phyloP scores from a whole-genome alignment of 2,888 invertebrate genomes.

The Agonum fuliginosum region DNA sequence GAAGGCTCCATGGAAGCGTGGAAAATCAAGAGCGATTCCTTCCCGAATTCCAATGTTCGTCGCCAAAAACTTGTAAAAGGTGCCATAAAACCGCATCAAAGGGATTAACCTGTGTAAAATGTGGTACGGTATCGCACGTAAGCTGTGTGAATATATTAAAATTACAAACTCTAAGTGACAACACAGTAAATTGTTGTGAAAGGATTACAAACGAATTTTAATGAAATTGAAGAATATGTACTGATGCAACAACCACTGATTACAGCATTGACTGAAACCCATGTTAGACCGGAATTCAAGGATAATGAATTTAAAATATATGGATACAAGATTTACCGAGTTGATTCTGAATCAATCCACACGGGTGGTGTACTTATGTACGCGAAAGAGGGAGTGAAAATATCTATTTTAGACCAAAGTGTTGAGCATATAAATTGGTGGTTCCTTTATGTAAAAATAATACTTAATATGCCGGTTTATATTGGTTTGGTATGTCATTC shows the following conservation, averaged over 20 bases:
- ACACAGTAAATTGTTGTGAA: slow-evolving; percentile 54
- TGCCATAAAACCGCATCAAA: too few species aligned
- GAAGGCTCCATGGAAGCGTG: too few species aligned
- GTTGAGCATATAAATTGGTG: background rate
- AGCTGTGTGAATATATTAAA: too few species aligned
- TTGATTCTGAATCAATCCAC: background rate
- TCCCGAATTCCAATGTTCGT: too few species aligned
- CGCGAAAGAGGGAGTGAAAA: background rate
- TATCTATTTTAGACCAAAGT: background rate
- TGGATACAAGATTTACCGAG: background rate
- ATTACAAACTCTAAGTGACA: too few species aligned
- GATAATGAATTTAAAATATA: background rate
- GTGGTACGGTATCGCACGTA: too few species aligned
- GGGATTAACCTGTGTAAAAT: too few species aligned
- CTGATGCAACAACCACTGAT: background rate
- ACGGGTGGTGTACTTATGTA: background rate
- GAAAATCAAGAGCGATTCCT: too few species aligned
- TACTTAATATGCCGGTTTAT: background rate
- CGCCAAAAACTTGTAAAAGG: too few species aligned
- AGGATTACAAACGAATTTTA: slow-evolving; percentile 40
- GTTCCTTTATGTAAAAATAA: background rate
- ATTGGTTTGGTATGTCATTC: background rate
- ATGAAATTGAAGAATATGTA: background rate
- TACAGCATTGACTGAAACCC: background rate
- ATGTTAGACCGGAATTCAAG: background rate